Evolutionary conservation across 2,888 invertebrate genomes (phyloP).

Genomic region (Calameuta filiformis): DNA sequence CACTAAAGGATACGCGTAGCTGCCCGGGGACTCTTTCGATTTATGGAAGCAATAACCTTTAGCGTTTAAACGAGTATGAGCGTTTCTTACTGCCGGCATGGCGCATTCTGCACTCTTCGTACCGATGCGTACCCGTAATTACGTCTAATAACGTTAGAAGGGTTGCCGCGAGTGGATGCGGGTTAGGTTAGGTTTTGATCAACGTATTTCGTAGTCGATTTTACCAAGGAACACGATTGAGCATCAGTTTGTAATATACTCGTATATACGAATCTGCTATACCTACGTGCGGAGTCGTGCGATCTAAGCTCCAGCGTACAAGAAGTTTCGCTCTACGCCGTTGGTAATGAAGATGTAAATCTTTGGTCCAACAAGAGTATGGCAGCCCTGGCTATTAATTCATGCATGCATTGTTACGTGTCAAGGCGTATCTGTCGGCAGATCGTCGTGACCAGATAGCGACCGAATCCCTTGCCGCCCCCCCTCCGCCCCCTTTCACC

Average conservation of each 20-base stretch:
- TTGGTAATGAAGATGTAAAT: constrained; percentile 58
- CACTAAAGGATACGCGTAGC: not conserved
- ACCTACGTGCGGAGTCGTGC: not conserved
- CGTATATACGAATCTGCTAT: not conserved
- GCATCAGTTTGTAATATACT: not conserved
- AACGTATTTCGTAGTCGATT: not conserved
- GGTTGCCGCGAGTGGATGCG: not conserved
- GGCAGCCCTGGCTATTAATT: constrained; percentile 54
- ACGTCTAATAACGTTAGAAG: constrained; percentile 31
- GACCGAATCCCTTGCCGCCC: not conserved
- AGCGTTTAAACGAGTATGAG: constrained; percentile 34
- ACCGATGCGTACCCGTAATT: constrained; percentile 31
- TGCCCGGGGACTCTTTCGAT: constrained; percentile 29
- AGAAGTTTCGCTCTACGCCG: constrained; percentile 21
- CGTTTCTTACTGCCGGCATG: constrained; percentile 14
- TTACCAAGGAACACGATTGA: not conserved
- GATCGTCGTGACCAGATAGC: constrained; percentile 61
- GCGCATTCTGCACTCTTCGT: constrained; percentile 17
- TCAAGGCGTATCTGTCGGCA: constrained; percentile 60
- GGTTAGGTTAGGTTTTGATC: not conserved
- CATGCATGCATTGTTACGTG: constrained; percentile 63
- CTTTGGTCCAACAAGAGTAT: constrained; percentile 24
- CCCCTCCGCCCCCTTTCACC: not conserved
- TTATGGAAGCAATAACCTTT: constrained; percentile 48
- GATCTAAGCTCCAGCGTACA: not conserved